Evolutionary conservation across 2,113 vertebrate species (phyloP).

Genomic region (Carassius gibelio): DNA sequence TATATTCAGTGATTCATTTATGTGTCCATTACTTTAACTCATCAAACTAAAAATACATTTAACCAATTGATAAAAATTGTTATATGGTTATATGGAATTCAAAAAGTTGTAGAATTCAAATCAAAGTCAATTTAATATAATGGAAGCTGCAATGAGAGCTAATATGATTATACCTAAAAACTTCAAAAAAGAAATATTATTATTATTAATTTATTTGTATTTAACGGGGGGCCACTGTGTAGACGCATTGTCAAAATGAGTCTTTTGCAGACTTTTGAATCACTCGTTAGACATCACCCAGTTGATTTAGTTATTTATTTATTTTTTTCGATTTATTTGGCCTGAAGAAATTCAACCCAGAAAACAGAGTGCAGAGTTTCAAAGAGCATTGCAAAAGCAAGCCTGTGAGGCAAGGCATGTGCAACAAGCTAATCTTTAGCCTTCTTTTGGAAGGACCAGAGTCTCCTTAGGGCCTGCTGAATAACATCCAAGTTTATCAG

Average conservation of each 20-base stretch:
- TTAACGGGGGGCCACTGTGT: background rate
- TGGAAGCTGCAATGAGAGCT: too few species aligned
- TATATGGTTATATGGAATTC: too few species aligned
- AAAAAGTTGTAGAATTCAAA: too few species aligned
- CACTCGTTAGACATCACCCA: background rate
- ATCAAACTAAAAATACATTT: too few species aligned
- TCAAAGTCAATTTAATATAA: too few species aligned
- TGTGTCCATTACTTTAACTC: too few species aligned
- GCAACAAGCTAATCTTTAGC: constrained; percentile 28
- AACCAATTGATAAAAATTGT: too few species aligned
- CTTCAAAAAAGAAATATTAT: too few species aligned
- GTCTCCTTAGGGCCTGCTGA: constrained; percentile 39
- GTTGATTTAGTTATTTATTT: constrained; percentile 16
- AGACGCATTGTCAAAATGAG: background rate
- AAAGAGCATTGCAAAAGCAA: constrained; percentile 38
- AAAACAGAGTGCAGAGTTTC: constrained; percentile 33
- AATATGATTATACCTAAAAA: too few species aligned
- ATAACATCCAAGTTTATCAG: constrained; percentile 59
- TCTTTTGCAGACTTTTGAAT: constrained; percentile 59
- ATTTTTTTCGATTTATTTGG: background rate
- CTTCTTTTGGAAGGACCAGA: background rate
- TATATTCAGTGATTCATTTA: too few species aligned
- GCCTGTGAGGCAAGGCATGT: constrained; percentile 52
- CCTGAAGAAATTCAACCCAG: constrained; percentile 11
- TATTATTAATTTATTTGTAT: too few species aligned